Evolutionary conservation across 2,888 invertebrate species (phyloP), one percentile per base, ranked within the genome.

Genomic region (Cyaniris semiargus): DNA sequence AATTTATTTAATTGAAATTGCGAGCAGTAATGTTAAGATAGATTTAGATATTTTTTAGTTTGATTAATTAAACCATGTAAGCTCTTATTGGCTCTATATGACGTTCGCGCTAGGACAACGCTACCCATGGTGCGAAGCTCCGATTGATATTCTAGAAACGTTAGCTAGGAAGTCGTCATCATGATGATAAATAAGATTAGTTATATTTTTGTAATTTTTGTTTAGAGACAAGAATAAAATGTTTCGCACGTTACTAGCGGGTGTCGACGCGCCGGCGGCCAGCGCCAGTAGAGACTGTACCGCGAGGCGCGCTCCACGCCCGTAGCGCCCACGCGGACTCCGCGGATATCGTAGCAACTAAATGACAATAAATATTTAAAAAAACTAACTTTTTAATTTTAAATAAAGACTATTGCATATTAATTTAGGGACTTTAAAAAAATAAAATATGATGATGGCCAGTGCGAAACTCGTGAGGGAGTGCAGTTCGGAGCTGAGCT

Each of bases 391-490:
- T 48, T 74, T 74, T 27, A 38, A 56, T 72, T 78, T 38, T 71
- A 18, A 76, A 74, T 76, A 48, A 48, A 78, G 71, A 76, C 27
- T 77, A 48, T 78, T 72, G 56, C 31, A 77, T 76, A 18, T 18
- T 18, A 53, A 1, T 53, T 53, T 53, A 53, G 18, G 53, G 18
- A 53, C 53, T 53, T 53, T 3, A 44, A 53, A 60, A 66, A 70
- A 77, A 77, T 82, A 81, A 78, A 91, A 86, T 83, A 94, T 94
- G 92, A 94, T 94, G 94, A 94, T 94, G 94, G 92, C 94, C 82
- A 94, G 94, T 92, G 93, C 94, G 75, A 94, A 94, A 84, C 84
- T 94, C 86, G 92, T 94, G 87, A 87, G 94, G 85, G 94, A 94
- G 85, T 94, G 94, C 85, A 94, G 94, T 85, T 93, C 94, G 78